These are phyloP conservation scores for Corydoras maculifer DNA, from an alignment of 2,113 vertebrate species.

Conservation along the genomic window DNA sequence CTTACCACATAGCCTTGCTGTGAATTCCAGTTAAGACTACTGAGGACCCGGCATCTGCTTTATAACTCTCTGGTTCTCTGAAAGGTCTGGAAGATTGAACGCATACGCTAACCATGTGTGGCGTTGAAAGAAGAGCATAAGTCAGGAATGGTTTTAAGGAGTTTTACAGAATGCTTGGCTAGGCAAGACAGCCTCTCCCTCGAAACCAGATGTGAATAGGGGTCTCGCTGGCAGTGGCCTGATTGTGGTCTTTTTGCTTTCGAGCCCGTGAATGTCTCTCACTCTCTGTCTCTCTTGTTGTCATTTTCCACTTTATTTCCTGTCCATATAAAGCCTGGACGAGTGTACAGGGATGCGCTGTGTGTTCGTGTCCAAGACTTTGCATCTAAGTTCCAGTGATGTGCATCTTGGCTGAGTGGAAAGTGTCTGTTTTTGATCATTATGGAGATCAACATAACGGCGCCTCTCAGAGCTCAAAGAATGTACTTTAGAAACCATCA, in stretches of 20 bases:
- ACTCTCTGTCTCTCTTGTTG: not conserved
- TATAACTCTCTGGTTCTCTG: constrained; percentile 37
- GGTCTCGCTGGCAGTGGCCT: not conserved
- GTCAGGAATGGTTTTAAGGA: constrained; percentile 15
- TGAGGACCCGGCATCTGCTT: constrained; percentile 40
- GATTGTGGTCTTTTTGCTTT: not conserved
- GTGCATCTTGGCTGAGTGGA: not conserved
- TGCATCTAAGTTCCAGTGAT: too few species aligned
- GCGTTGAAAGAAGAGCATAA: constrained; percentile 17
- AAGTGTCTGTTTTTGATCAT: constrained; percentile 39
- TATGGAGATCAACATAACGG: constrained; percentile 22
- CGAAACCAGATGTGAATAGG: constrained; percentile 35
- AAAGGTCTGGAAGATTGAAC: constrained; percentile 25
- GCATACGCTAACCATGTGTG: constrained; percentile 36
- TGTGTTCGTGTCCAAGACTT: constrained; percentile 8
- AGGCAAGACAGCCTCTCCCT: constrained; percentile 12
- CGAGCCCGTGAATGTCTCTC: not conserved
- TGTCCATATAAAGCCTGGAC: constrained; percentile 10
- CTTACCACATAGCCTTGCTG: constrained; percentile 35
- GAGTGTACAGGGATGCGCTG: constrained; percentile 12
- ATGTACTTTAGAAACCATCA: constrained; percentile 7
- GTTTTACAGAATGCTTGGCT: constrained; percentile 28
- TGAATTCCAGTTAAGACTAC: constrained; percentile 46
- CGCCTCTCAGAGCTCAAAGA: constrained; percentile 15
- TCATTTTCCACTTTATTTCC: too few species aligned